Conservation (phyloP, 2,888 invertebrate species). For the Gasteruption jaculator region DNA sequence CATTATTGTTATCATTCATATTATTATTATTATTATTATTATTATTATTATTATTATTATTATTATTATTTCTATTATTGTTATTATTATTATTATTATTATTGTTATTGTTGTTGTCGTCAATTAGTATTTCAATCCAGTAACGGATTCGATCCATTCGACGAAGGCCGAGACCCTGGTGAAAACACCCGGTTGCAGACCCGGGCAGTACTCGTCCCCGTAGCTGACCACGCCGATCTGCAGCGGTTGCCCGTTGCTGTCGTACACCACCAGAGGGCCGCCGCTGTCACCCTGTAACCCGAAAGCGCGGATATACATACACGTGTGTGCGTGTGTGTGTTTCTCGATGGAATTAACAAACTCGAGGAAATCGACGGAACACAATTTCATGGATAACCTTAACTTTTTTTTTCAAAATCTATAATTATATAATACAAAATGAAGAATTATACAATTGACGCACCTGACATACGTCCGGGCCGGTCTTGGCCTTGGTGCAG, state of each 20-base stretch:
- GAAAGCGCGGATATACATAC: constrained; percentile 7
- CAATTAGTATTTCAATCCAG: constrained; percentile 19
- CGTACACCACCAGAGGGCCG: constrained; percentile 26
- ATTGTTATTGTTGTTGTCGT: constrained; percentile 4
- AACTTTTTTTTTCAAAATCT: background rate
- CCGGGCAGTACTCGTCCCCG: constrained; percentile 29
- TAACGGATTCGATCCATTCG: constrained; percentile 26
- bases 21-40: no score
- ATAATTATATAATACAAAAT: background rate
- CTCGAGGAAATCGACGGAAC: no score
- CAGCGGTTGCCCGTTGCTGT: constrained; percentile 11
- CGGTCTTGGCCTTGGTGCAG: constrained; percentile 24
- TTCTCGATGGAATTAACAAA: no score
- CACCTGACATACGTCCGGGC: constrained; percentile 29
- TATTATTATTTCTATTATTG: no score
- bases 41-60: no score
- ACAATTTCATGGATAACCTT: no score
- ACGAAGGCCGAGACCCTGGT: constrained; percentile 22
- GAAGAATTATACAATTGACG: background rate
- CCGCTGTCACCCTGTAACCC: constrained; percentile 32
- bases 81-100: no score
- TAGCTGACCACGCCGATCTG: constrained; percentile 37
- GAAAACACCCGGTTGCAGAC: constrained; percentile 26
- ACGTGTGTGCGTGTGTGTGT: no score
- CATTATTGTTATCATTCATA: no score